A percentile compares a stretch with the other conserved stretches of the same genome.
Evolutionary conservation across 2,797 vertebrate species (phyloP).

Genomic region (Platyrinchus mystaceus): DNA sequence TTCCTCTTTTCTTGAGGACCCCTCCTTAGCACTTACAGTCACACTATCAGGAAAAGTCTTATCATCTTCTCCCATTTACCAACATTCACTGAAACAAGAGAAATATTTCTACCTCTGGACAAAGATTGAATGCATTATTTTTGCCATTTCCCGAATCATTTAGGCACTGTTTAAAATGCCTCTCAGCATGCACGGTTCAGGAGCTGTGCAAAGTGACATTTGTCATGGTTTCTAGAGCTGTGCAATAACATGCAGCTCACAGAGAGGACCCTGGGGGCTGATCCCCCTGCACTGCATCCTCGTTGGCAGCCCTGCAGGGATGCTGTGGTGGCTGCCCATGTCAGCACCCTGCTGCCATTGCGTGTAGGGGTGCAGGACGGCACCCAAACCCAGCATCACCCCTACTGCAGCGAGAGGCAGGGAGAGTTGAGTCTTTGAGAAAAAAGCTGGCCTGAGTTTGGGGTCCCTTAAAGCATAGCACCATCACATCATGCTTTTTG

Average conservation of each 20-base stretch:
- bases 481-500: background rate
- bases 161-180: fast-evolving
- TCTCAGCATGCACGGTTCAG: fast-evolving
- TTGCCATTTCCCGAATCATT: background rate
- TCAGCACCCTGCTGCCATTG: background rate
- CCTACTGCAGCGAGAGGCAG: fast-evolving
- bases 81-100: background rate
- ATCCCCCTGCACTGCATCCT: background rate
- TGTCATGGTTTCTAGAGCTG: background rate
- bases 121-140: background rate
- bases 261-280: fast-evolving
- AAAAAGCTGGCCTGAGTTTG: background rate
- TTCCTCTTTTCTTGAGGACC: background rate
- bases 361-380: background rate
- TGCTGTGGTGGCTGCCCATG: background rate
- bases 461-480: background rate
- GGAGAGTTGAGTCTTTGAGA: background rate
- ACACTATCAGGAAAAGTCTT: background rate
- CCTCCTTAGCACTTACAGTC: background rate
- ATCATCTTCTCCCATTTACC: background rate
- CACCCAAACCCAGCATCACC: background rate
- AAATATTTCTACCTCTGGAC: background rate
- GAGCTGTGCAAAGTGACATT: background rate
- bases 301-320: background rate
- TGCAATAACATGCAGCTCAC: background rate